Conservation (phyloP, 2,113 vertebrate species). For the Aldabrachelys gigantea region DNA sequence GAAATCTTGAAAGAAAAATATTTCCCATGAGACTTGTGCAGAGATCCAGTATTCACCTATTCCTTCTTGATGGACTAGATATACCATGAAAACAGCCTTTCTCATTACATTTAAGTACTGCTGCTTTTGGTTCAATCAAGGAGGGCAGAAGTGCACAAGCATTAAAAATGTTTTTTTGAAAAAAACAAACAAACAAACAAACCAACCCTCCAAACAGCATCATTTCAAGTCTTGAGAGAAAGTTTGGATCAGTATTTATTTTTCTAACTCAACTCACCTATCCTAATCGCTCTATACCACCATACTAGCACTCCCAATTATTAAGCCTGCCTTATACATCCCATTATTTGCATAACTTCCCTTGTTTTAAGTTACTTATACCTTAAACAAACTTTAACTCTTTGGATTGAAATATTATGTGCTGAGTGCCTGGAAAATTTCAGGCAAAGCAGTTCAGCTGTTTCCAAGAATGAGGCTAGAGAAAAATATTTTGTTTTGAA, state of each 20-base stretch:
- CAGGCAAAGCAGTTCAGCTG: not conserved
- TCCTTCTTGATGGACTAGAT: not conserved
- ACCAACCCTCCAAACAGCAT: not conserved
- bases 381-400: not conserved
- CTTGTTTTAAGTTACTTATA: not conserved
- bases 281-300: not conserved
- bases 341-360: not conserved
- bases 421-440: not conserved
- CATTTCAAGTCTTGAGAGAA: not conserved
- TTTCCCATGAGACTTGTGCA: constrained; percentile 19
- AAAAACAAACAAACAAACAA: not conserved
- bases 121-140: not conserved
- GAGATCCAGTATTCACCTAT: not conserved
- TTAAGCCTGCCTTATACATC: not conserved
- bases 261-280: not conserved
- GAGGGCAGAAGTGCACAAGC: not conserved
- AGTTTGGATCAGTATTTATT: not conserved
- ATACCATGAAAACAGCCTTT: not conserved
- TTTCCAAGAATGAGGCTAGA: not conserved
- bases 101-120: not conserved
- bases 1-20: not conserved
- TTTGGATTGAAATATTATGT: not conserved
- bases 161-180: not conserved
- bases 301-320: not conserved
- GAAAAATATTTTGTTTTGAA: not conserved